Evolutionary conservation across 2,797 vertebrate species (phyloP).

Genomic region (Geotrypetes seraphini): DNA sequence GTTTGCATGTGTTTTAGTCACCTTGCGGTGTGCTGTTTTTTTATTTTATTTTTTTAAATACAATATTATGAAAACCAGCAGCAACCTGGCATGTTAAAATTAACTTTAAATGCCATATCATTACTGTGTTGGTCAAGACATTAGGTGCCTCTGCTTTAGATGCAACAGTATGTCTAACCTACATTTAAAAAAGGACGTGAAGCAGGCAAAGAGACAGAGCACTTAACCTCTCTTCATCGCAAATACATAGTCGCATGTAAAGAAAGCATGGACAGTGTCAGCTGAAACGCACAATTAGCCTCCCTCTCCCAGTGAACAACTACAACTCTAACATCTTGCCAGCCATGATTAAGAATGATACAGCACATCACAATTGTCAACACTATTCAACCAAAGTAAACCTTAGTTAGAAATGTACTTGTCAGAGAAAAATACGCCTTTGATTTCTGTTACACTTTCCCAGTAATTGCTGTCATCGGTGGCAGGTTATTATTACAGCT

Average conservation of each 20-base stretch:
- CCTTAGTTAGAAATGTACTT: slow-evolving; percentile 63
- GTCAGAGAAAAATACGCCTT: slow-evolving; percentile 68
- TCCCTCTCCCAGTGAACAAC: slow-evolving; percentile 32
- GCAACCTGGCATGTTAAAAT: too few relatives aligned
- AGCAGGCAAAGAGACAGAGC: slow-evolving; percentile 21
- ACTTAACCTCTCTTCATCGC: slow-evolving; percentile 23
- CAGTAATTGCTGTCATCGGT: slow-evolving; percentile 74
- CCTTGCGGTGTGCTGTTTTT: too few relatives aligned
- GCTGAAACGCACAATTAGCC: slow-evolving; percentile 48
- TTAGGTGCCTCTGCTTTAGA: slow-evolving; percentile 6
- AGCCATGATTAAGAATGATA: slow-evolving; percentile 67
- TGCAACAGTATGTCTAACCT: slow-evolving; percentile 9
- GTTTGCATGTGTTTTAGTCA: too few relatives aligned
- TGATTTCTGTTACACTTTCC: slow-evolving; percentile 67
- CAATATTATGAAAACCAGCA: too few relatives aligned
- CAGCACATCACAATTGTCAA: slow-evolving; percentile 65
- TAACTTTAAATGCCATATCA: too few relatives aligned
- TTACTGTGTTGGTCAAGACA: neutral
- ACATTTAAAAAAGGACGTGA: slow-evolving; percentile 11
- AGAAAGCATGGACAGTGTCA: slow-evolving; percentile 39
- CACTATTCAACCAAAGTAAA: slow-evolving; percentile 60
- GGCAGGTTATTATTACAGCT: slow-evolving; percentile 79
- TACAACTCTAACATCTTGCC: slow-evolving; percentile 48
- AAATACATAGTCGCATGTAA: slow-evolving; percentile 10
- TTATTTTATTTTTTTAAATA: too few relatives aligned